A percentile compares a stretch with the other conserved stretches of the same genome.
Evolutionary conservation across 37 sponge, comb jelly and placozoan genomes (phyloP).

Genomic region (Trichoplax adhaerens): DNA sequence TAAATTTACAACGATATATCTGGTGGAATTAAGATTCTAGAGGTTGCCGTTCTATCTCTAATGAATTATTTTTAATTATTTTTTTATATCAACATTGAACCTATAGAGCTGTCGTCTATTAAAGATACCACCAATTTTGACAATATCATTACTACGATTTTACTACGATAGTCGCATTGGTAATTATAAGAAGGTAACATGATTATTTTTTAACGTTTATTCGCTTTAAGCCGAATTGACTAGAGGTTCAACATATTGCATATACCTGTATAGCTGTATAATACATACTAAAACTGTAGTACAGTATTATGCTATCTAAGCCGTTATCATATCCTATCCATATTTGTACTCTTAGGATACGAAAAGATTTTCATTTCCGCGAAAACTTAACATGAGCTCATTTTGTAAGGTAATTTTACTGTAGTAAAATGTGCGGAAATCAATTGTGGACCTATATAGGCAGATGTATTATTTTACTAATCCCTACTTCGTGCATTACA

Average conservation of each 20-base stretch:
- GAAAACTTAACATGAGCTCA: slow-evolving; percentile 59
- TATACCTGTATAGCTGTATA: too few species aligned
- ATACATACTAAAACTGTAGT: too few species aligned
- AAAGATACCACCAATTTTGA: slow-evolving; percentile 64
- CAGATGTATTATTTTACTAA: too few species aligned
- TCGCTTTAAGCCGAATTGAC: too few species aligned
- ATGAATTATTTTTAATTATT: not conserved
- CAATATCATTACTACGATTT: slow-evolving; percentile 67
- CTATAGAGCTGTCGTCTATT: slow-evolving; percentile 28
- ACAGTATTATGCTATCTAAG: too few species aligned
- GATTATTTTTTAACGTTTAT: too few species aligned
- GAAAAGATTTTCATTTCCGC: slow-evolving; percentile 52
- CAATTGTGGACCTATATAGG: too few species aligned
- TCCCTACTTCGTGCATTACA: too few species aligned
- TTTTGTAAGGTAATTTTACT: slow-evolving; percentile 25
- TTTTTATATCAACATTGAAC: not conserved
- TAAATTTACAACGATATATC: too few species aligned
- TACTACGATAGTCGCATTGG: slow-evolving; percentile 66
- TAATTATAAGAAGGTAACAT: slow-evolving; percentile 55
- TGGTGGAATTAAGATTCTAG: not conserved
- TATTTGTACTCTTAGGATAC: slow-evolving; percentile 30
- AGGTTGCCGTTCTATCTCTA: not conserved
- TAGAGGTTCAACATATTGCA: too few species aligned
- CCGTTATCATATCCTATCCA: not conserved
- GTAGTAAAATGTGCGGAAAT: too few species aligned